Conservation (phyloP, 2,797 vertebrate species). For the Acipenser ruthenus region DNA sequence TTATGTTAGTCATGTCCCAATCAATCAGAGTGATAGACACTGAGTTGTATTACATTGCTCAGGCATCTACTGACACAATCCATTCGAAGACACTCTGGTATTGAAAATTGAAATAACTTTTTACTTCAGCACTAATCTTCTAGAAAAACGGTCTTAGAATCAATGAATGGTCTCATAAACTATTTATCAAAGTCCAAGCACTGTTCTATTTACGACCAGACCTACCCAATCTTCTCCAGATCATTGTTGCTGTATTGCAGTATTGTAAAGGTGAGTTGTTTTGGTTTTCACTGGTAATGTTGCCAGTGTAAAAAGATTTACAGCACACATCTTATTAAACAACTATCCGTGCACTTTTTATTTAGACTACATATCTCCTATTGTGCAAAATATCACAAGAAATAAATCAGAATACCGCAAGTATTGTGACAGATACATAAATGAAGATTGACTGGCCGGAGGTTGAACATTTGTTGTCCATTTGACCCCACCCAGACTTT, state of each 20-base stretch:
- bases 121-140: not conserved
- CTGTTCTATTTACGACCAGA: not conserved
- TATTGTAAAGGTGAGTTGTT: not conserved
- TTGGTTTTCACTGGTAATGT: too few relatives aligned
- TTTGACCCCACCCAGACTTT: too few relatives aligned
- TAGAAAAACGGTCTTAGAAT: not conserved
- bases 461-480: too few relatives aligned
- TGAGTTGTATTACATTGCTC: slow-evolving; percentile 32
- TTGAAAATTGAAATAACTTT: slow-evolving; percentile 24
- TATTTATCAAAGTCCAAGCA: not conserved
- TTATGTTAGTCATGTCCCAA: slow-evolving; percentile 24
- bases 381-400: too few relatives aligned
- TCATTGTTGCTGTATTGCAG: not conserved
- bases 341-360: too few relatives aligned
- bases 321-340: not conserved
- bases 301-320: not conserved
- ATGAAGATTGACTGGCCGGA: too few relatives aligned
- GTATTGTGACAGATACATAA: too few relatives aligned
- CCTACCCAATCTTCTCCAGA: not conserved
- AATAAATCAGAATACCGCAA: too few relatives aligned
- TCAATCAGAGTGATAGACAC: slow-evolving; percentile 35
- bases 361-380: too few relatives aligned
- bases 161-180: not conserved
- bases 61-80: not conserved
- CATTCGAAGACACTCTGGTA: slow-evolving; percentile 34